Evolutionary conservation across 2,888 invertebrate species (phyloP).

Genomic region (Physocephala rufipes): DNA sequence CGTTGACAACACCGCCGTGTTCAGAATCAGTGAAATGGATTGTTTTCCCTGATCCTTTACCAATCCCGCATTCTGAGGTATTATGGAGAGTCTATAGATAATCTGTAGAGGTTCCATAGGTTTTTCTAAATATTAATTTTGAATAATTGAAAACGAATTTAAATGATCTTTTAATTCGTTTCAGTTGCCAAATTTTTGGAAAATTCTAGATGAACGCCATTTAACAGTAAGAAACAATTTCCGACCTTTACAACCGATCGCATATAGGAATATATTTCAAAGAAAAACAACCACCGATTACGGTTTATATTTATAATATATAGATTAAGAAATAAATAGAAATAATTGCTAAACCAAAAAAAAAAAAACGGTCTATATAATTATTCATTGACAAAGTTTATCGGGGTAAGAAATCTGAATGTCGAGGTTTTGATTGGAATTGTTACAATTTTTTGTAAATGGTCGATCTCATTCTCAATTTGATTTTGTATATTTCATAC

Average conservation of each 20-base stretch:
- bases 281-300: constrained; percentile 41
- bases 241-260: constrained; percentile 52
- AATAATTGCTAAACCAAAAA: too few species aligned
- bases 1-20: constrained; percentile 79
- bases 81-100: not conserved
- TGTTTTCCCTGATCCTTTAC: constrained; percentile 70
- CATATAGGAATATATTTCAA: constrained; percentile 52
- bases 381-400: too few species aligned
- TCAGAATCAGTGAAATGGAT: constrained; percentile 78
- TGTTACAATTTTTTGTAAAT: too few species aligned
- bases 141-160: not conserved
- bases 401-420: too few species aligned
- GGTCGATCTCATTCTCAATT: too few species aligned
- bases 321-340: not conserved
- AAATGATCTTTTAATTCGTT: constrained; percentile 10
- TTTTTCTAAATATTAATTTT: not conserved
- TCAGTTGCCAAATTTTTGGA: constrained; percentile 56
- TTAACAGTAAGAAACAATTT: constrained; percentile 50
- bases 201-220: constrained; percentile 47
- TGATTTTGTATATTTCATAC: too few species aligned
- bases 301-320: constrained; percentile 34
- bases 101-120: not conserved
- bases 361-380: too few species aligned
- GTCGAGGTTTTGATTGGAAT: too few species aligned
- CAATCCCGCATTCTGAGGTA: constrained; percentile 61